Percentiles rank a stretch among this genome's conserved stretches.
Evolutionary conservation across 2,888 invertebrate genomes (phyloP).

Genomic region (Caenorhabditis japonica): DNA sequence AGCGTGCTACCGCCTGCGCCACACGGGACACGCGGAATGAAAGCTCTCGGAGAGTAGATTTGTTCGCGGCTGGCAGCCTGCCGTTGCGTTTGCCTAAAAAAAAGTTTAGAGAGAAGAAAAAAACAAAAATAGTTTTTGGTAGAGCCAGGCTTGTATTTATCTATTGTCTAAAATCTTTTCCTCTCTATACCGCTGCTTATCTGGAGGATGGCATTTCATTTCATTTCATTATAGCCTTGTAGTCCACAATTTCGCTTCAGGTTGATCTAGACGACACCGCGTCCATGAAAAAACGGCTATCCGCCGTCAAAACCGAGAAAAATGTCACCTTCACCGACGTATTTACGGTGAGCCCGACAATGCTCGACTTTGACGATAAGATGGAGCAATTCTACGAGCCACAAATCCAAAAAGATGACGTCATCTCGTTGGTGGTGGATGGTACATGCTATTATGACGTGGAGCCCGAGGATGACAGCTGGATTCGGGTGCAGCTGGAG

Average conservation of each 20-base stretch:
- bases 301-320: slow-evolving; percentile 68
- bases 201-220: no score
- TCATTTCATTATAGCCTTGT: slow-evolving; percentile 8
- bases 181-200: no score
- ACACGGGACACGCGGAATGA: no score
- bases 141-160: no score
- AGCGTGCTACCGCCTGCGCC: no score
- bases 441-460: slow-evolving; percentile 73
- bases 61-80: no score
- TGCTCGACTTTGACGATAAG: slow-evolving; percentile 67
- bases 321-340: slow-evolving; percentile 67
- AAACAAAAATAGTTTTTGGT: no score
- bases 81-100: no score
- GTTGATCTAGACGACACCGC: slow-evolving; percentile 72
- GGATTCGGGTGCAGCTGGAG: slow-evolving; percentile 72
- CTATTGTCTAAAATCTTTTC: no score
- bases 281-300: slow-evolving; percentile 72
- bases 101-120: no score
- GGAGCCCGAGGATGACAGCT: slow-evolving; percentile 71
- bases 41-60: no score
- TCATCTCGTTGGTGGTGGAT: slow-evolving; percentile 68
- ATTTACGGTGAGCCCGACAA: slow-evolving; percentile 66
- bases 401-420: slow-evolving; percentile 64
- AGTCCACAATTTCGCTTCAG: slow-evolving; percentile 49
- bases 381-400: slow-evolving; percentile 74